phyloP scores from a whole-genome alignment of 2,888 invertebrate species.

The Melinaea menophilus region DNA sequence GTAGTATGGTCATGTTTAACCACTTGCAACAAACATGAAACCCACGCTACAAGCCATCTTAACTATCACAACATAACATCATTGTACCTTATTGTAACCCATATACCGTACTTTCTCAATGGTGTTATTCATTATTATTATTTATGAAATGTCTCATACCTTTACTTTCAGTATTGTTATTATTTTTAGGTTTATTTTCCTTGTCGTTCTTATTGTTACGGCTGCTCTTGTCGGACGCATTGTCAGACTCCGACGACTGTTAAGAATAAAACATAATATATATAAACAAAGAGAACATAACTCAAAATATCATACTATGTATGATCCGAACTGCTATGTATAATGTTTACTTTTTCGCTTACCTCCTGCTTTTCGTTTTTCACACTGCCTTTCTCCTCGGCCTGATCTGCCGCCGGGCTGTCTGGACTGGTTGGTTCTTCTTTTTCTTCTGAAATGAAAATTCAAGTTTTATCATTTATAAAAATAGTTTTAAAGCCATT shows the following conservation, averaged over 20 bases:
- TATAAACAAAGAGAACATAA: neutral
- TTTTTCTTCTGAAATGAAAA: slow-evolving; percentile 53
- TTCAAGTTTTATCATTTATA: no score
- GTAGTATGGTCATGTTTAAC: neutral
- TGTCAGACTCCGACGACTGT: slow-evolving; percentile 71
- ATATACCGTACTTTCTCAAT: no score
- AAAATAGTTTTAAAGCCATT: no score
- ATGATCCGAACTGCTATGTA: neutral
- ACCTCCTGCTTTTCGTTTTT: slow-evolving; percentile 71
- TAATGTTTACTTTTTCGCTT: slow-evolving; percentile 13
- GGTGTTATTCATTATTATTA: neutral
- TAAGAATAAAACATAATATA: slow-evolving; percentile 22
- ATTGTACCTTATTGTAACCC: no score
- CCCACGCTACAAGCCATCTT: no score
- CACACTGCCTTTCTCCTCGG: slow-evolving; percentile 43
- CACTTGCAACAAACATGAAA: no score
- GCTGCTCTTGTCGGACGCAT: slow-evolving; percentile 66
- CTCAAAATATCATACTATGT: neutral
- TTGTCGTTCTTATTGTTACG: slow-evolving; percentile 66
- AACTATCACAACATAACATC: no score
- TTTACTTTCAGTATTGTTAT: slow-evolving; percentile 61
- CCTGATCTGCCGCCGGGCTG: slow-evolving; percentile 45
- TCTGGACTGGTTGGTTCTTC: slow-evolving; percentile 57
- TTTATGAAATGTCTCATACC: slow-evolving; percentile 39
- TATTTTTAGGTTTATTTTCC: slow-evolving; percentile 71